Evolutionary conservation across 2,797 vertebrate genomes (phyloP), one percentile per base, ranked within the genome.

Genomic region (Sebastes melanostomus): DNA sequence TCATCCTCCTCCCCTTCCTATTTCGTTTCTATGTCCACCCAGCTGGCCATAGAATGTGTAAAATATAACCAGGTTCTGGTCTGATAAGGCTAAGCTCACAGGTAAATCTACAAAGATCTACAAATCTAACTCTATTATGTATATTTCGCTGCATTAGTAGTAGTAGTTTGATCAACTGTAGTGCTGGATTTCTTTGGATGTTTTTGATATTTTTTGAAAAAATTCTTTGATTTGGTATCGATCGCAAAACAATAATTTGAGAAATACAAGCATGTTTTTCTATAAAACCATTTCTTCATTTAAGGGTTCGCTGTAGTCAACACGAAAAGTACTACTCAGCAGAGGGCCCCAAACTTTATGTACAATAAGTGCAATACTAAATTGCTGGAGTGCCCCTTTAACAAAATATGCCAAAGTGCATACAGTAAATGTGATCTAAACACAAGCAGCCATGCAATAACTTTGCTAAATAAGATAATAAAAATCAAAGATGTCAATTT

Each of bases 41-140:
- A 80, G 72, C 81, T 87, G 81, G 80, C 69, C 27, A 29, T 24
- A 72, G 1, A 4, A 27, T 62, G 22, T 65, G 12, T 10, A 38
- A 65, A 61, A 34, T 46, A 46, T 58, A 58, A 50, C 13, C 30
- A 66, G 24, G 25, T 4, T 36, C 6, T 42, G 9, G 3, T 77
- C 18, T 46, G 34, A 30, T 30, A 25, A 61, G 18, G 25, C 34
- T 65, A 29, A 54, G 20, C 8, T 62, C 14, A 13, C 16, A 18
- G 14, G 20, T 36, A 62, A 0, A 4, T 12, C 1, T 20, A 27
- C 1, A 24, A 54, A 52, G 12, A 12, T 30, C 2, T 13, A 27
- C 3, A 22, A 52, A 67, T 52, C 9, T 13, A 52, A 14, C 12
- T 32, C 1, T 22, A 18, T 32, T 30, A 36, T 36, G n/a, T 24